Evolutionary conservation across 2,888 invertebrate genomes (phyloP).

Genomic region (Thysanoteuthis rhombus): DNA sequence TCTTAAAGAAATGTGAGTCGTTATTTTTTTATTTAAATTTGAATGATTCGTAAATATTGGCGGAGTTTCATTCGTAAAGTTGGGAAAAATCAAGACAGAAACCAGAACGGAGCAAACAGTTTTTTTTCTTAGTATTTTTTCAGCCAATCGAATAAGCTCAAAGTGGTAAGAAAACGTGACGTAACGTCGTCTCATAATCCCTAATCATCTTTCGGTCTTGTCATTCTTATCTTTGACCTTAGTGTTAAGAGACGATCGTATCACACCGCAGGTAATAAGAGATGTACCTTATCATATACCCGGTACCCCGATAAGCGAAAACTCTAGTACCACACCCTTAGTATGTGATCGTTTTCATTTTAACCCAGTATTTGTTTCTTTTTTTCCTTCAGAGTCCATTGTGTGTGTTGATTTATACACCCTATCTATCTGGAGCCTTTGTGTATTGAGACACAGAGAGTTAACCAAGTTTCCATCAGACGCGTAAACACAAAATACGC

Average conservation of each 20-base stretch:
- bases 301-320: background rate
- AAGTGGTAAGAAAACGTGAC: background rate
- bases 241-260: background rate
- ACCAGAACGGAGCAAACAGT: background rate
- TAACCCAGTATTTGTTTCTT: background rate
- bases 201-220: background rate
- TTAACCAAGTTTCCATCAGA: background rate
- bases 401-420: background rate
- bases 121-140: no score
- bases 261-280: background rate
- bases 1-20: no score
- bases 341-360: no score
- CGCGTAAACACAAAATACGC: background rate
- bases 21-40: no score
- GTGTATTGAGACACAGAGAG: background rate
- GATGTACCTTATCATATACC: background rate
- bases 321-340: background rate
- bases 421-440: background rate
- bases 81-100: background rate
- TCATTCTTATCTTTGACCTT: background rate
- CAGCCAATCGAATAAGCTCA: background rate
- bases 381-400: background rate
- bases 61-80: no score
- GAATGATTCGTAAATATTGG: no score
- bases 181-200: background rate